Evolutionary conservation across 1,140 invertebrate genomes (phyloP), one percentile per base, ranked within the genome.

Genomic region (Adelges cooleyi): DNA sequence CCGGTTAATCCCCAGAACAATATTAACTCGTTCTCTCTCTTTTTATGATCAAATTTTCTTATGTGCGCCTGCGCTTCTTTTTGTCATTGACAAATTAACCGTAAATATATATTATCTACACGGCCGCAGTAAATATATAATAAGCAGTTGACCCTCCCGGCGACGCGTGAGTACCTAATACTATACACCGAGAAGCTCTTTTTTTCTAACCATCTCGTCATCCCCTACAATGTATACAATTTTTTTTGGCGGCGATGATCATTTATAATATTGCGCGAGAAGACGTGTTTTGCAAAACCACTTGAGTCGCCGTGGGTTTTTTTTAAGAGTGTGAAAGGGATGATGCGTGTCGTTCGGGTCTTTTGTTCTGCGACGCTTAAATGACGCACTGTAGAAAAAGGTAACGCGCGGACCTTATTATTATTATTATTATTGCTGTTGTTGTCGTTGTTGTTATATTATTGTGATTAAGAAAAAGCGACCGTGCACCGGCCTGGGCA

Each of bases 81-180:
- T 48, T 62, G 56, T 62, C 56, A 62, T 62, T 62, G 56, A 62
- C 56, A 48, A 62, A 62, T 62, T 62, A 62, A 62, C 56, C 56
- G 56, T 62, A 62, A 62, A 62, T 29, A 48, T 36, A 27, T 51
- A 53, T 15, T n/a, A 48, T 42, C n/a, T 48, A 48, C n/a, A n/a
- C n/a, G n/a, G n/a, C n/a, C n/a, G n/a, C 56, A 40, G 56, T 62
- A 62, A 62, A 62, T 29, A 48, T 36, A 27, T 51, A 53, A 9
- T n/a, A 48, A 40, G n/a, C 22, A 48, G 5, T 22, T 62, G 56
- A 62, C 56, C 56, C 56, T 48, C 17, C n/a, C 25, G 15, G 8
- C 13, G 8, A 40, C 42, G 3, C 3, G 40, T 33, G 56, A 27
- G 38, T 25, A n/a, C n/a, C n/a, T n/a, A n/a, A n/a, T n/a, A n/a